These are phyloP conservation scores for Cephalotes varians DNA, from an alignment of 2,888 invertebrate genomes.

Conservation along the genomic window DNA sequence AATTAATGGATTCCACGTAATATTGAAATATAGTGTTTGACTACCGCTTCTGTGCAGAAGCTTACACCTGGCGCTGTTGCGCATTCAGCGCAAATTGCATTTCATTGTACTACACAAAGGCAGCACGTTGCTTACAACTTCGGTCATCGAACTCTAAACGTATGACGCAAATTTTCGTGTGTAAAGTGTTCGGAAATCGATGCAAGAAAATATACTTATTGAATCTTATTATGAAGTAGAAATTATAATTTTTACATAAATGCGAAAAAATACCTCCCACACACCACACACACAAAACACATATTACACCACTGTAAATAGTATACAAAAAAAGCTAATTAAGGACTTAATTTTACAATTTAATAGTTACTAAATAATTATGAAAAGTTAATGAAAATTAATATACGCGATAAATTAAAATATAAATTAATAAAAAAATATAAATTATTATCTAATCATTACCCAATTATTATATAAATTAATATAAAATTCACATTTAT, in stretches of 20 bases:
- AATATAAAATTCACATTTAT: slow-evolving; percentile 11
- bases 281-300: too few relatives aligned
- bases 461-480: slow-evolving; percentile 11
- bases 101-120: slow-evolving; percentile 67
- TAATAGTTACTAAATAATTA: neutral
- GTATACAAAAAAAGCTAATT: neutral
- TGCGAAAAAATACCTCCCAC: neutral
- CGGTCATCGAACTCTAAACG: slow-evolving; percentile 74
- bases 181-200: slow-evolving; percentile 56
- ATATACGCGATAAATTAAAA: neutral
- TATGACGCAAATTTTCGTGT: slow-evolving; percentile 66
- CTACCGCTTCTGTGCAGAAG: slow-evolving; percentile 57
- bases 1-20: slow-evolving; percentile 17
- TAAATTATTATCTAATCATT: slow-evolving; percentile 1
- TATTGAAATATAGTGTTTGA: slow-evolving; percentile 36
- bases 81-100: slow-evolving; percentile 72
- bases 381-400: neutral
- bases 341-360: neutral
- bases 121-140: slow-evolving; percentile 58
- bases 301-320: neutral
- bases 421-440: neutral
- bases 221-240: neutral
- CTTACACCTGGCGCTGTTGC: slow-evolving; percentile 70
- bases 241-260: neutral
- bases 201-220: neutral